Conservation (phyloP, 1,140 invertebrate species). For the Plodia interpunctella region DNA sequence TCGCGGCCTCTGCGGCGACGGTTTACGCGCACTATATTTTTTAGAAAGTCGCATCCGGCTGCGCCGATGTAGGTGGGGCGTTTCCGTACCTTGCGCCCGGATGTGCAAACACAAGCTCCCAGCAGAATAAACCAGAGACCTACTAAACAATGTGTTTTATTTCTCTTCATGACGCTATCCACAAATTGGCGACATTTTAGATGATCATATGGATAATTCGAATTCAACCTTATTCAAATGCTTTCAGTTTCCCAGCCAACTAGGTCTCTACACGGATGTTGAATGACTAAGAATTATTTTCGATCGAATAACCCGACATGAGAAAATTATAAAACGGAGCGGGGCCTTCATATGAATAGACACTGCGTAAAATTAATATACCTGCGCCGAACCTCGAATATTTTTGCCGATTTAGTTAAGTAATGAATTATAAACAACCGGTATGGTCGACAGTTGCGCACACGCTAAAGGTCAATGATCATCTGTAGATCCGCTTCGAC, state of each 20-base stretch:
- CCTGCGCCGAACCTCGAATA: constrained; percentile 15
- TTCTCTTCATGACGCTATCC: too few relatives aligned
- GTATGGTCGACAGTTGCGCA: constrained; percentile 55
- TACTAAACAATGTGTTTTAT: constrained; percentile 23
- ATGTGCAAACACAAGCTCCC: constrained; percentile 25
- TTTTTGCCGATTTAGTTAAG: constrained; percentile 47
- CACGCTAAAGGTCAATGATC: constrained; percentile 74
- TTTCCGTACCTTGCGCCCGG: constrained; percentile 54
- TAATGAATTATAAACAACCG: constrained; percentile 63
- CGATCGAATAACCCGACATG: constrained; percentile 31
- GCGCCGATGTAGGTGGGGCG: constrained; percentile 38
- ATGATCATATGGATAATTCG: too few relatives aligned
- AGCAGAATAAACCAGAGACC: constrained; percentile 18
- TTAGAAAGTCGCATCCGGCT: constrained; percentile 74
- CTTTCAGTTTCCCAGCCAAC: constrained; percentile 41
- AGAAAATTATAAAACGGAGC: constrained; percentile 18
- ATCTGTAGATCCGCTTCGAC: constrained; percentile 73
- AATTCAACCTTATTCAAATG: too few relatives aligned
- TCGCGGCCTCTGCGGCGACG: constrained; percentile 21
- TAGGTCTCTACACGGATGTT: constrained; percentile 58
- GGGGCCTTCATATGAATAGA: neutral
- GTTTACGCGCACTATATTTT: constrained; percentile 55
- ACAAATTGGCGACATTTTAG: too few relatives aligned
- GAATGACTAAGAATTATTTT: constrained; percentile 54
- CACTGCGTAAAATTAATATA: neutral